These are phyloP conservation scores for Drosophila bocqueti DNA, from an alignment of 1,140 invertebrate species.

Conservation along the genomic window DNA sequence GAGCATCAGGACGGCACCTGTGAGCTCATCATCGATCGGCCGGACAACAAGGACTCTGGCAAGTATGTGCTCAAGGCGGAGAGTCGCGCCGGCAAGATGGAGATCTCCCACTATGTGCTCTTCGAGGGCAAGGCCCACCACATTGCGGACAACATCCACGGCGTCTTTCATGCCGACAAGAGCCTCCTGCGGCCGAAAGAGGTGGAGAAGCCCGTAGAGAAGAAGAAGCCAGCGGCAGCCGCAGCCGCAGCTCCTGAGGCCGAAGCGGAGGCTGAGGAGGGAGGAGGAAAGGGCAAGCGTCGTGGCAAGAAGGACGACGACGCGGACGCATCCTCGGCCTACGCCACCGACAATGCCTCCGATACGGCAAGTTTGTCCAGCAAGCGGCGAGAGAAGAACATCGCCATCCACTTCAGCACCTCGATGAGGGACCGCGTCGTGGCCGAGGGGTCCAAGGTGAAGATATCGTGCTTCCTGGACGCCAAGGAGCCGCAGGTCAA, in stretches of 20 bases:
- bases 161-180: slow-evolving; percentile 84
- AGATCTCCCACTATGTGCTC: slow-evolving; percentile 74
- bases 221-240: slow-evolving; percentile 30
- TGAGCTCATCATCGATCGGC: slow-evolving; percentile 77
- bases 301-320: slow-evolving; percentile 66
- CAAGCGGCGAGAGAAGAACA: slow-evolving; percentile 79
- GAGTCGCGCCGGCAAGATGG: slow-evolving; percentile 78
- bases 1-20: slow-evolving; percentile 77
- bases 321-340: slow-evolving; percentile 60
- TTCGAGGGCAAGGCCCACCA: slow-evolving; percentile 76
- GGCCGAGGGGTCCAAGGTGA: slow-evolving; percentile 90
- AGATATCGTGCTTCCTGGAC: slow-evolving; percentile 94
- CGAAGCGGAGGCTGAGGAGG: slow-evolving; percentile 51
- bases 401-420: slow-evolving; percentile 80
- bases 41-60: slow-evolving; percentile 75
- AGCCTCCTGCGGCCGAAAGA: slow-evolving; percentile 72
- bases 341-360: slow-evolving; percentile 69
- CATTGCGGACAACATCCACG: slow-evolving; percentile 83
- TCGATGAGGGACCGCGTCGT: slow-evolving; percentile 90
- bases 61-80: slow-evolving; percentile 81
- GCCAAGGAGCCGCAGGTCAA: slow-evolving; percentile 90
- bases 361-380: slow-evolving; percentile 74
- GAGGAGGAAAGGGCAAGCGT: slow-evolving; percentile 62
- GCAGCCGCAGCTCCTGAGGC: slow-evolving; percentile 32
- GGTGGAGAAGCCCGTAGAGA: slow-evolving; percentile 58